These are phyloP conservation scores for Enteromius argenteus DNA, from an alignment of 2,797 vertebrate species.

Conservation along the genomic window DNA sequence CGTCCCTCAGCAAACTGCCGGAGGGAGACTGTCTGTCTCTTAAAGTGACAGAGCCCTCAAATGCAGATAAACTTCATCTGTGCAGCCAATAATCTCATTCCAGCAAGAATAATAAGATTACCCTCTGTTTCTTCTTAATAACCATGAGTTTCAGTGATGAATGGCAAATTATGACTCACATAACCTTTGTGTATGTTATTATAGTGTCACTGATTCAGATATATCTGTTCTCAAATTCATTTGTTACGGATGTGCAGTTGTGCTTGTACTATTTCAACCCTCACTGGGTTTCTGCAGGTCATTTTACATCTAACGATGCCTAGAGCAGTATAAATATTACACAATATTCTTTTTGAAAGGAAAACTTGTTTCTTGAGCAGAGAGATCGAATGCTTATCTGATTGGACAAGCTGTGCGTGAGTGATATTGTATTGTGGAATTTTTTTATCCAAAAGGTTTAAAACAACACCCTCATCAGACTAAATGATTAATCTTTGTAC, in stretches of 20 bases:
- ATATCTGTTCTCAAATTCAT: constrained; percentile 16
- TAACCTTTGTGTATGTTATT: constrained; percentile 29
- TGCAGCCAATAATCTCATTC: constrained; percentile 27
- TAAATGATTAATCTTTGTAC: neutral
- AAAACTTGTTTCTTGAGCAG: neutral
- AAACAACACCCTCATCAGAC: neutral
- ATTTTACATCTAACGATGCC: neutral
- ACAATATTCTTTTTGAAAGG: neutral
- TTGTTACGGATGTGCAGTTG: constrained; percentile 16
- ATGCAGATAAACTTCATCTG: neutral
- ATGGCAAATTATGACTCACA: constrained; percentile 11
- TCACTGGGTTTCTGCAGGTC: constrained; percentile 3
- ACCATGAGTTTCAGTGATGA: neutral
- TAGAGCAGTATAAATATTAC: constrained; percentile 18
- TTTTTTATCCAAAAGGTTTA: neutral
- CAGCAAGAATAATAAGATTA: constrained; percentile 11
- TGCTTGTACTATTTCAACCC: neutral
- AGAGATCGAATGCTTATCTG: neutral
- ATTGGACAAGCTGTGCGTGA: constrained; percentile 13
- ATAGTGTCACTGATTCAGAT: constrained; percentile 15
- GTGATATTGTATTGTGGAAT: neutral
- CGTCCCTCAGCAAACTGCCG: neutral
- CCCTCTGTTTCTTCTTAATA: constrained; percentile 14
- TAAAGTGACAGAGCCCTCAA: constrained; percentile 38
- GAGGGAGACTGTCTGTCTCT: constrained; percentile 21